Percentiles rank a stretch among this genome's conserved stretches.
These are phyloP conservation scores for Hartigia nigra DNA, from an alignment of 2,888 invertebrate species.

Conservation along the genomic window DNA sequence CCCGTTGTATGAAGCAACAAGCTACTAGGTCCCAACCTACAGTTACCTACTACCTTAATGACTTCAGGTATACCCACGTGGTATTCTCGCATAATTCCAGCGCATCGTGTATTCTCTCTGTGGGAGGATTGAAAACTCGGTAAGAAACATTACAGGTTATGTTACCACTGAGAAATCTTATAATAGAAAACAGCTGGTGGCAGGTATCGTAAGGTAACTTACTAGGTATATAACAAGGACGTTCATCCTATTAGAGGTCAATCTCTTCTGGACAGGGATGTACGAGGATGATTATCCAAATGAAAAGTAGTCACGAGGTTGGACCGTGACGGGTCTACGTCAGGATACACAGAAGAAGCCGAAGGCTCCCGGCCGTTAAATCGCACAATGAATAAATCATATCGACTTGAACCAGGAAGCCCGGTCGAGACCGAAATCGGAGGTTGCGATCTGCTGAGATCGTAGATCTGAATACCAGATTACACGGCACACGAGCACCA, in stretches of 20 bases:
- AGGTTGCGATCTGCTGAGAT: slow-evolving; percentile 6
- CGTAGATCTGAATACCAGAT: slow-evolving; percentile 9
- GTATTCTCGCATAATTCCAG: neutral
- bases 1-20: neutral
- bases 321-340: neutral
- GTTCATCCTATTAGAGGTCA: neutral
- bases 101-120: neutral
- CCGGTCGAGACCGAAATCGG: slow-evolving; percentile 4
- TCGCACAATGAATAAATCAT: slow-evolving; percentile 9
- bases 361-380: neutral
- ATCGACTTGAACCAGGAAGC: slow-evolving; percentile 5
- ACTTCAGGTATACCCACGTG: neutral
- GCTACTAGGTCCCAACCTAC: neutral
- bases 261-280: neutral
- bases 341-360: neutral
- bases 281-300: neutral
- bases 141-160: neutral
- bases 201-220: neutral
- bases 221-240: neutral
- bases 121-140: neutral
- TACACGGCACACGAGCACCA: slow-evolving; percentile 2
- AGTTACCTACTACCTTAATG: neutral
- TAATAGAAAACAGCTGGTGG: neutral
- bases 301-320: neutral
- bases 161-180: neutral